Conservation (phyloP, 2,113 vertebrate species). For the Talpa occidentalis region DNA sequence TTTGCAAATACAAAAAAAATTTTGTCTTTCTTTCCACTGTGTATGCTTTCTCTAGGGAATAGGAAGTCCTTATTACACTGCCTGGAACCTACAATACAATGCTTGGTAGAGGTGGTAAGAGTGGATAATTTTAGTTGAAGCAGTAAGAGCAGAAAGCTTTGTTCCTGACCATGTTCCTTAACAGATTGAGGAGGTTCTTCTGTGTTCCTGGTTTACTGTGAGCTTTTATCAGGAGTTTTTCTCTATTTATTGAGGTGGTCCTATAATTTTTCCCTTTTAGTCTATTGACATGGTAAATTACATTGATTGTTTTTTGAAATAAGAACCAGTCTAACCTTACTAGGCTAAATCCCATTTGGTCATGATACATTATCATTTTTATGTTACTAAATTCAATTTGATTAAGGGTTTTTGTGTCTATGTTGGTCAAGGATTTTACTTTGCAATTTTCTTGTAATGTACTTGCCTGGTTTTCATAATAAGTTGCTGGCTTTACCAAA, state of each 20-base stretch:
- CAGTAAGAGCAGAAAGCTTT: neutral
- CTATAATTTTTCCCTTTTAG: conserved; percentile 38
- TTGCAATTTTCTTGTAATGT: neutral
- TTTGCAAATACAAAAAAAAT: conserved; percentile 32
- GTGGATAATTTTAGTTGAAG: neutral
- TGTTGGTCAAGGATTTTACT: conserved; percentile 13
- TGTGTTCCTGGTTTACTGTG: neutral
- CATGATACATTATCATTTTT: neutral
- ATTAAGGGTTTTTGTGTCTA: conserved; percentile 1
- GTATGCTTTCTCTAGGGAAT: neutral
- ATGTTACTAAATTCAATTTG: conserved; percentile 46
- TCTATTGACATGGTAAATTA: neutral
- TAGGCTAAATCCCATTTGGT: conserved; percentile 20
- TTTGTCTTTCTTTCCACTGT: neutral
- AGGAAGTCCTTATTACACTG: neutral
- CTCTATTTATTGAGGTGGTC: conserved; percentile 24
- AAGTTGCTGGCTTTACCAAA: conserved; percentile 31
- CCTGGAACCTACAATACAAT: neutral
- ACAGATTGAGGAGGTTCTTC: neutral
- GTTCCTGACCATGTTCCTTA: neutral
- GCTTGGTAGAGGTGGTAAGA: neutral
- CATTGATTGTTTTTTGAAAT: conserved; percentile 45
- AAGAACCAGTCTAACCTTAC: conserved; percentile 9
- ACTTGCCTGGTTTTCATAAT: neutral
- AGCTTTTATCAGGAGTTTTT: neutral